Conservation (phyloP, 2,888 invertebrate genomes). For the Pocota personata region DNA sequence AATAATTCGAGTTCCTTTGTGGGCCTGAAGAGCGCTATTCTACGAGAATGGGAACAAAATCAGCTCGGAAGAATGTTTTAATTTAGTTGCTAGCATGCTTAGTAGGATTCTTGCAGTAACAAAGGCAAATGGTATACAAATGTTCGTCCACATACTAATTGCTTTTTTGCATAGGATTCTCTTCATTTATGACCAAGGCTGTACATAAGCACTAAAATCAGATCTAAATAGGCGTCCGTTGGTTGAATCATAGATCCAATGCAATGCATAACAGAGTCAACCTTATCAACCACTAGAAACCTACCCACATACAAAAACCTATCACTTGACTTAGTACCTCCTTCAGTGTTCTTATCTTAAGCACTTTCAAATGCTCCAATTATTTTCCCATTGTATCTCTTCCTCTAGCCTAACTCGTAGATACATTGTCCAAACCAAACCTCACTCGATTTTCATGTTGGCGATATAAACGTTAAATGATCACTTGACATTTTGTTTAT, state of each 20-base stretch:
- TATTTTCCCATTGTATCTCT: conserved; percentile 24
- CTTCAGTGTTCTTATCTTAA: conserved; percentile 20
- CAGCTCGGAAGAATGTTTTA: no score
- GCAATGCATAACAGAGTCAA: neutral
- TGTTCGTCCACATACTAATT: no score
- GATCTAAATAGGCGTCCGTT: no score
- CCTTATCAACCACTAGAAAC: neutral
- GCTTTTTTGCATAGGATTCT: no score
- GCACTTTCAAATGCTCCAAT: conserved; percentile 57
- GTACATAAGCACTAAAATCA: no score
- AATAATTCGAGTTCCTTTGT: no score
- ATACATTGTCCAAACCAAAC: neutral
- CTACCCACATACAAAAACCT: neutral
- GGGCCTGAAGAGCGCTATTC: no score
- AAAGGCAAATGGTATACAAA: no score
- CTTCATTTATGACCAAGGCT: no score
- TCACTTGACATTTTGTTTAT: conserved; percentile 65
- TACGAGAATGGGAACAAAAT: no score
- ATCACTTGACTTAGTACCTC: conserved; percentile 29
- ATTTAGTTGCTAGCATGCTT: no score
- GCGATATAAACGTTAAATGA: conserved; percentile 49
- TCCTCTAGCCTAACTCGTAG: neutral
- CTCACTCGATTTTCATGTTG: conserved; percentile 32
- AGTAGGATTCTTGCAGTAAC: no score
- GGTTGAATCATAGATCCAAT: neutral